Evolutionary conservation across 2,113 vertebrate genomes (phyloP), one percentile per base, ranked within the genome.

Genomic region (Dipodomys spectabilis): DNA sequence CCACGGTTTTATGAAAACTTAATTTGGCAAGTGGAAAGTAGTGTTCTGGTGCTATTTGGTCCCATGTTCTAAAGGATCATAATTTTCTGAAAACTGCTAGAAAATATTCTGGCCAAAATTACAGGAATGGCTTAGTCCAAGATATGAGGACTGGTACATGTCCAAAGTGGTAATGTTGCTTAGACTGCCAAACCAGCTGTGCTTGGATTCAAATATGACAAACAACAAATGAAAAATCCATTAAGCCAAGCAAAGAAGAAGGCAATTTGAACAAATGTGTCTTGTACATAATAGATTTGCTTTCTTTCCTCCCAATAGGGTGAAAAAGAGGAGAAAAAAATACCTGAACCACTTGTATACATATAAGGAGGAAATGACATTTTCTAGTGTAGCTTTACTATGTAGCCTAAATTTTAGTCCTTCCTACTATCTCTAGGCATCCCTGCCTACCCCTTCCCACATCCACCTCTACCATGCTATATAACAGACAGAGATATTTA

Each of bases 111-210:
- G 95, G 84, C 93, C 96, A 94, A 88, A 30, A 71, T 88, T 87
- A 80, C 88, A 68, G 53, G 22, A 69, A 72, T 69, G 68, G 72
- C 68, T 90, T 75, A 65, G 28, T 71, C 49, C 86, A 83, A 83
- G 79, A 57, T 73, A 84, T 87, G 32, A 80, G 68, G 60, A 60
- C 49, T 93, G 49, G 22, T 71, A 19, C 69, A 30, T 74, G 84
- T 94, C 90, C 74, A 87, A 90, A 44, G 30, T 67, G 57, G 49
- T 87, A 81, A 86, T n/a, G 69, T 78, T 89, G 80, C 68, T 88
- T 28, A 78, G 32, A 44, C 23, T 90, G 78, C 90, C 90, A 93
- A 94, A 62, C 77, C 94, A 95, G 92, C 82, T 87, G 84, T 91
- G 87, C 88, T 90, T 35, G 65, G 84, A 49, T 88, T 68, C 81